These are phyloP conservation scores for Daphoenositta chrysoptera DNA, from an alignment of 2,113 vertebrate species.

Conservation along the genomic window DNA sequence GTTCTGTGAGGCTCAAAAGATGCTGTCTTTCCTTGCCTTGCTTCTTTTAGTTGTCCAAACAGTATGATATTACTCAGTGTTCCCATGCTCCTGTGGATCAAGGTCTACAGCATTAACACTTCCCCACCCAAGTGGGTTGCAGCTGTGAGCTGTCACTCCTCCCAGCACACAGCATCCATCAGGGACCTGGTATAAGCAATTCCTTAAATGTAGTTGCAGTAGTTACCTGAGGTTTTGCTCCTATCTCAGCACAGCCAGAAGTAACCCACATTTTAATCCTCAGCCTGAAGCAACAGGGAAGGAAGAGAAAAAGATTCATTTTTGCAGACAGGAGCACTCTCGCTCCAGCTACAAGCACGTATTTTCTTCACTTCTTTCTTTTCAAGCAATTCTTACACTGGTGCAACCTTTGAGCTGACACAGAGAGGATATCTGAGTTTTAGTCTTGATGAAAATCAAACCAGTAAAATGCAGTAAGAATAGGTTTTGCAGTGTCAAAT, in stretches of 20 bases:
- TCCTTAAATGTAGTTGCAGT: neutral
- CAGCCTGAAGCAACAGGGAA: neutral
- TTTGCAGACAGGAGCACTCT: neutral
- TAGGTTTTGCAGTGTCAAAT: neutral
- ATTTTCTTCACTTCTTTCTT: neutral
- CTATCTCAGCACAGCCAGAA: neutral
- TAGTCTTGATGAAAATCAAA: neutral
- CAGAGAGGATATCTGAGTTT: neutral
- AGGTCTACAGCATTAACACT: neutral
- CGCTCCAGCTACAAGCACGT: neutral
- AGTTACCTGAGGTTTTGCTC: neutral
- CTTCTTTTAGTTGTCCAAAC: neutral
- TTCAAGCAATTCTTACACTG: neutral
- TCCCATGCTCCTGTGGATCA: neutral
- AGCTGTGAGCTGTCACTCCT: neutral
- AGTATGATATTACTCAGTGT: fast-evolving
- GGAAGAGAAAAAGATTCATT: neutral
- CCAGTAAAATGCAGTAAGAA: neutral
- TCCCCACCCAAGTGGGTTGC: neutral
- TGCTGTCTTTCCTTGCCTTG: neutral
- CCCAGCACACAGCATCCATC: neutral
- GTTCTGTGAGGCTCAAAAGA: neutral
- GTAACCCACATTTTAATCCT: neutral
- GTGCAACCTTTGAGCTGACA: neutral
- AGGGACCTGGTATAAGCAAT: neutral